These are phyloP conservation scores for Lagenorhynchus albirostris DNA, from an alignment of 2,113 vertebrate genomes.

Conservation along the genomic window DNA sequence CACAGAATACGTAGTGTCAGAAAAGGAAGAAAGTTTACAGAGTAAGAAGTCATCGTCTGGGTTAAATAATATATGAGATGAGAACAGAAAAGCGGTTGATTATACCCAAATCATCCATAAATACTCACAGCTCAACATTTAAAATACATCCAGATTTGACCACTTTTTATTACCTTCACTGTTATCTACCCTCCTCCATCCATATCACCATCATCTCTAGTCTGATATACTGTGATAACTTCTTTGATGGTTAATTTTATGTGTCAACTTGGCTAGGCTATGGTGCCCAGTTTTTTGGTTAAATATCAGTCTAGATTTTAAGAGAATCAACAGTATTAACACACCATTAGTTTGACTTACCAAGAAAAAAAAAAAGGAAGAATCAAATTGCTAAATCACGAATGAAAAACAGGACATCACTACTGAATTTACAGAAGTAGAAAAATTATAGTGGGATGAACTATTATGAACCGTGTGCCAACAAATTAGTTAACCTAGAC, in stretches of 20 bases:
- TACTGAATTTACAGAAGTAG: background rate
- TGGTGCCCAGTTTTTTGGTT: background rate
- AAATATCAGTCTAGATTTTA: background rate
- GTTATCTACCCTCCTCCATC: background rate
- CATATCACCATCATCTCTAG: background rate
- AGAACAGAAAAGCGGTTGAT: background rate
- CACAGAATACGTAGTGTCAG: background rate
- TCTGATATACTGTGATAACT: background rate
- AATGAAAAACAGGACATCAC: background rate
- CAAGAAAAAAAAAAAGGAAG: background rate
- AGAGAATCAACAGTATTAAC: background rate
- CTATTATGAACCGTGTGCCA: background rate
- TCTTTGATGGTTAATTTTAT: background rate
- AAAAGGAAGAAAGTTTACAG: background rate
- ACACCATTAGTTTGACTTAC: background rate
- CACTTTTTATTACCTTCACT: background rate
- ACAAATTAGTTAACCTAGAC: background rate
- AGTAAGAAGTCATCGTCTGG: background rate
- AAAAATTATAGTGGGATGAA: background rate
- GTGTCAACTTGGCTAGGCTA: background rate
- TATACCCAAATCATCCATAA: background rate
- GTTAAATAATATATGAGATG: background rate
- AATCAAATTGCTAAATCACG: background rate
- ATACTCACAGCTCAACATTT: background rate
- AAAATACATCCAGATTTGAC: background rate